phyloP scores from a whole-genome alignment of 2,113 vertebrate species.

The Cisticola juncidis region DNA sequence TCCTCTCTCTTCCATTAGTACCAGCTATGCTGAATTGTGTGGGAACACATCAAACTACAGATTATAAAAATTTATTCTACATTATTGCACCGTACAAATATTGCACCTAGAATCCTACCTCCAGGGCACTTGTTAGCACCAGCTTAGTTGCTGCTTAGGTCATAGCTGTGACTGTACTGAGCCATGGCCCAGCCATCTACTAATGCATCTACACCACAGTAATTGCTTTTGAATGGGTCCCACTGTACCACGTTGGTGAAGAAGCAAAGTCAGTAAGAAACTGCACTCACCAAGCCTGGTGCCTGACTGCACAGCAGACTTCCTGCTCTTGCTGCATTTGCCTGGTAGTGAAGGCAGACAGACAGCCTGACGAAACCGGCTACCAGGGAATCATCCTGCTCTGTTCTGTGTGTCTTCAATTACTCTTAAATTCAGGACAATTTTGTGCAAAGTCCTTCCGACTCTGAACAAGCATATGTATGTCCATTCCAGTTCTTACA shows the following conservation, averaged over 20 bases:
- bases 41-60: background rate
- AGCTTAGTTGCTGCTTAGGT: background rate
- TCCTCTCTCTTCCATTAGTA: background rate
- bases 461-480: background rate
- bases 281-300: background rate
- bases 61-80: background rate
- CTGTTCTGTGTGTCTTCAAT: background rate
- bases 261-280: background rate
- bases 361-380: background rate
- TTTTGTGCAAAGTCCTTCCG: background rate
- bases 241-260: accelerated
- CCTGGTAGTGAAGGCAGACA: background rate
- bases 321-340: background rate
- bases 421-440: background rate
- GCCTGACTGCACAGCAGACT: background rate
- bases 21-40: background rate
- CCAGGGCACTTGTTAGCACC: background rate
- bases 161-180: background rate
- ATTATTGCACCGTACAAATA: background rate
- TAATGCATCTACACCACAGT: background rate
- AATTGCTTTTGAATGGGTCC: background rate
- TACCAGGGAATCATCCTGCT: background rate
- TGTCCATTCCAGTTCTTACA: background rate
- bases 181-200: background rate
- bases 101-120: background rate